phyloP scores from a whole-genome alignment of 2,113 vertebrate species.

The Muscicapa adusta region DNA sequence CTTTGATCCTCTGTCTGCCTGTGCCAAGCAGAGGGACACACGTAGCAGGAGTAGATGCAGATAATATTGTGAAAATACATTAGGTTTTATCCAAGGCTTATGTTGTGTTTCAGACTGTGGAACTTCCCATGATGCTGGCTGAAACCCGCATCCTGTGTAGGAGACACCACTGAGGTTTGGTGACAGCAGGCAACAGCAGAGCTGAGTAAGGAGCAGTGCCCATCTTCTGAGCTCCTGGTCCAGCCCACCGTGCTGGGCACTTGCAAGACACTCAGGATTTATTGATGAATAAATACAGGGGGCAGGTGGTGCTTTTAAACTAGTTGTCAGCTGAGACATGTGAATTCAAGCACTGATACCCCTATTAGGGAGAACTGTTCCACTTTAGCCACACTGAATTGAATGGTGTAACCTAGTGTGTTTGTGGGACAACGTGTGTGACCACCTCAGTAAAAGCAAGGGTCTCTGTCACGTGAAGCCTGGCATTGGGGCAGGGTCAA shows the following conservation, averaged over 20 bases:
- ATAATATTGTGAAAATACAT: background rate
- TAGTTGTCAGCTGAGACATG: background rate
- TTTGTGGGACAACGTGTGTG: background rate
- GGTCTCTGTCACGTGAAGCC: background rate
- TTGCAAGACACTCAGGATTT: background rate
- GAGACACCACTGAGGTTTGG: accelerated
- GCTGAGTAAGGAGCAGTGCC: background rate
- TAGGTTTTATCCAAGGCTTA: background rate
- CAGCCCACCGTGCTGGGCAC: background rate
- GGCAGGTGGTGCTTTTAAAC: background rate
- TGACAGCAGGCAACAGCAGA: background rate
- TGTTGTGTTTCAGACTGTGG: background rate
- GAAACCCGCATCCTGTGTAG: background rate
- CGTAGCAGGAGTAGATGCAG: background rate
- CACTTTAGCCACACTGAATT: background rate
- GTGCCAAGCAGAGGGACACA: background rate
- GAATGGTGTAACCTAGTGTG: background rate
- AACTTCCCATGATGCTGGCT: background rate
- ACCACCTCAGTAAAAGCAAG: background rate
- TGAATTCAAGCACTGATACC: background rate
- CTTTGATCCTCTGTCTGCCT: background rate
- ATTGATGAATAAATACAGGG: background rate
- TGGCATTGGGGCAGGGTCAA: background rate
- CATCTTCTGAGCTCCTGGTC: background rate
- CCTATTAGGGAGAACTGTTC: background rate